phyloP scores from a whole-genome alignment of 2,888 invertebrate genomes.

The Drosophila monieri region DNA sequence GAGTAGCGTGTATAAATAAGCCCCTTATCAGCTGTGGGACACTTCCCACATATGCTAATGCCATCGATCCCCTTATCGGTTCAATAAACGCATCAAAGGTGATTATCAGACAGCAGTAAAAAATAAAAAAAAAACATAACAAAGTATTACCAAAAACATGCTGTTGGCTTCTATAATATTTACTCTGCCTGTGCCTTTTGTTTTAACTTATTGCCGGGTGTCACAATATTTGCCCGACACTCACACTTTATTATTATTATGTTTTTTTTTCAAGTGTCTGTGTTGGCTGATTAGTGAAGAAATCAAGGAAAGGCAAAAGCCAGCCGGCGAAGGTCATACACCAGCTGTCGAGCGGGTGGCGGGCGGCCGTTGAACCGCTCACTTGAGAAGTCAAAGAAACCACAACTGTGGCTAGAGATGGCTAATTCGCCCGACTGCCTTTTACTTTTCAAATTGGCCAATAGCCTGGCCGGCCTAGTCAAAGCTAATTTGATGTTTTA shows the following conservation, averaged over 20 bases:
- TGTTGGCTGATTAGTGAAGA: constrained; percentile 8
- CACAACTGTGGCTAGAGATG: constrained; percentile 30
- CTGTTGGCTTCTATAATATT: constrained; percentile 42
- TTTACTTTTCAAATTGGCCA: constrained; percentile 59
- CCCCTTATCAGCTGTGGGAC: constrained; percentile 32
- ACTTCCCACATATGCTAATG: constrained; percentile 33
- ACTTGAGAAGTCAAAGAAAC: constrained; percentile 2
- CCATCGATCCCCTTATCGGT: constrained; percentile 39
- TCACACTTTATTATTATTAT: constrained; percentile 7
- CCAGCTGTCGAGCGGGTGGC: constrained; percentile 52
- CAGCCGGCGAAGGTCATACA: constrained; percentile 51
- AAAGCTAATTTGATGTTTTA: constrained; percentile 54
- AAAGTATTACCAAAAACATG: constrained; percentile 15
- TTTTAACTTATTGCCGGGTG: constrained; percentile 17
- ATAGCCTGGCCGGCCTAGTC: constrained; percentile 47
- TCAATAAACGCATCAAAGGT: constrained; percentile 55
- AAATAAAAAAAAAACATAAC: neutral
- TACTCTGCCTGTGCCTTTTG: constrained; percentile 12
- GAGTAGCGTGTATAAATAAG: constrained; percentile 24
- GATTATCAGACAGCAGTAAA: constrained; percentile 40
- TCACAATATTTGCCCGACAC: constrained; percentile 52
- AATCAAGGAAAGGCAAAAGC: constrained; percentile 52
- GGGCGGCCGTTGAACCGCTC: constrained; percentile 49
- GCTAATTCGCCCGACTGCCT: constrained; percentile 59
- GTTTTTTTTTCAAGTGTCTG: constrained; percentile 7